Percentiles rank a stretch among this genome's conserved stretches.
phyloP scores from a whole-genome alignment of 2,113 vertebrate genomes.

The Planiliza haematocheilus region DNA sequence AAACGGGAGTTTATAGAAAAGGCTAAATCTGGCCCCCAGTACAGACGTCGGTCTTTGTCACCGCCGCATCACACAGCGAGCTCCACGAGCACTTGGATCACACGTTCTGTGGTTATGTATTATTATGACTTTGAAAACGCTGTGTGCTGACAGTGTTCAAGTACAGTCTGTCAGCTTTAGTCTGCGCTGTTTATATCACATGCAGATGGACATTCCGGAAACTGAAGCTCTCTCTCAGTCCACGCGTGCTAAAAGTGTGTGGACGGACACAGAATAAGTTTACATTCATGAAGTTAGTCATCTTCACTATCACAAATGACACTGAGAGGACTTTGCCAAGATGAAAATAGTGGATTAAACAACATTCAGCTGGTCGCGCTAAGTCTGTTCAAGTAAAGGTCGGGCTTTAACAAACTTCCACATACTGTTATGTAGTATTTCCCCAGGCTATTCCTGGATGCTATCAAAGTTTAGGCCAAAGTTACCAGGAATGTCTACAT shows the following conservation, averaged over 20 bases:
- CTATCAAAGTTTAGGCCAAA: too few relatives aligned
- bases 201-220: conserved; percentile 33
- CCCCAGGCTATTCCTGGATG: too few relatives aligned
- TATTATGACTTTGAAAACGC: conserved; percentile 46
- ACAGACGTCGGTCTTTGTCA: conserved; percentile 50
- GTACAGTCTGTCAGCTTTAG: conserved; percentile 63
- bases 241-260: conserved; percentile 22
- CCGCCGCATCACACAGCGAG: conserved; percentile 19
- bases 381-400: too few relatives aligned
- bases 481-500: too few relatives aligned
- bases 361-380: background rate
- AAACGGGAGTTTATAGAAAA: conserved; percentile 43
- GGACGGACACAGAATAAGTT: conserved; percentile 54
- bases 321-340: conserved; percentile 17
- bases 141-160: conserved; percentile 47
- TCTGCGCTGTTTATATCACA: conserved; percentile 52
- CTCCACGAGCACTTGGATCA: conserved; percentile 36
- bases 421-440: too few relatives aligned
- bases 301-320: conserved; percentile 13
- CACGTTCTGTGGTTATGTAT: conserved; percentile 22
- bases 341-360: conserved; percentile 31
- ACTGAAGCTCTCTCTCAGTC: conserved; percentile 29
- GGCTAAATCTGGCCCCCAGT: conserved; percentile 58
- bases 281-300: conserved; percentile 32
- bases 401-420: too few relatives aligned